Conservation (phyloP, 2,797 vertebrate species). For the Muraenolepis orangiensis region DNA sequence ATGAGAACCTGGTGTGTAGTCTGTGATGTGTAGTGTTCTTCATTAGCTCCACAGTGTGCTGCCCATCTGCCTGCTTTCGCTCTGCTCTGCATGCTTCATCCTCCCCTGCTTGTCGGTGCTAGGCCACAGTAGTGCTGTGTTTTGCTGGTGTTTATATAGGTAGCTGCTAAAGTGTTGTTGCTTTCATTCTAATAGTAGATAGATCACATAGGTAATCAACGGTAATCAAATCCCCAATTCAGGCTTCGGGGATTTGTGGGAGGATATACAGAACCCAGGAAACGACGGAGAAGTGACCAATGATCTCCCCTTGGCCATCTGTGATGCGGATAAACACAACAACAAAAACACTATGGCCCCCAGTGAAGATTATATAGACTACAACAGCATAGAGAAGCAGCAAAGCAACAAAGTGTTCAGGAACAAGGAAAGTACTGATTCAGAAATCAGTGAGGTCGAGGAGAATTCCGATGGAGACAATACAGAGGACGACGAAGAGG, state of each 20-base stretch:
- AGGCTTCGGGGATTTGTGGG: constrained; percentile 82
- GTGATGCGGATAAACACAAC: constrained; percentile 36
- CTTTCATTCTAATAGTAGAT: not conserved
- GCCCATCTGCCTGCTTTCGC: not conserved
- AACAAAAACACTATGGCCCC: too few species aligned
- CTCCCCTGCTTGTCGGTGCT: not conserved
- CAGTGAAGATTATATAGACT: too few species aligned
- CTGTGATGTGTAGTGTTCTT: not conserved
- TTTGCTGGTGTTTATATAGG: not conserved
- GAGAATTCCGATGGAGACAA: constrained; percentile 52
- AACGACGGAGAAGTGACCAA: constrained; percentile 30
- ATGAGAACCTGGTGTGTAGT: not conserved
- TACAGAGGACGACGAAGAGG: constrained; percentile 50
- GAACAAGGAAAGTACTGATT: constrained; percentile 77
- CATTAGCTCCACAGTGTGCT: not conserved
- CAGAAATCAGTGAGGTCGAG: constrained; percentile 72
- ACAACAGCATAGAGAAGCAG: constrained; percentile 30
- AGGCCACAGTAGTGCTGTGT: not conserved
- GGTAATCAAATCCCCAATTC: constrained; percentile 46
- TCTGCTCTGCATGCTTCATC: not conserved
- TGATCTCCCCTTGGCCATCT: constrained; percentile 28
- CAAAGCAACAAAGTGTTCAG: constrained; percentile 70
- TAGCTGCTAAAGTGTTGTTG: not conserved
- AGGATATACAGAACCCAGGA: constrained; percentile 59
- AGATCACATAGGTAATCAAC: constrained; percentile 21